Base-by-base conservation (phyloP, 2,888 invertebrate genomes). In the Laothoe populi region DNA sequence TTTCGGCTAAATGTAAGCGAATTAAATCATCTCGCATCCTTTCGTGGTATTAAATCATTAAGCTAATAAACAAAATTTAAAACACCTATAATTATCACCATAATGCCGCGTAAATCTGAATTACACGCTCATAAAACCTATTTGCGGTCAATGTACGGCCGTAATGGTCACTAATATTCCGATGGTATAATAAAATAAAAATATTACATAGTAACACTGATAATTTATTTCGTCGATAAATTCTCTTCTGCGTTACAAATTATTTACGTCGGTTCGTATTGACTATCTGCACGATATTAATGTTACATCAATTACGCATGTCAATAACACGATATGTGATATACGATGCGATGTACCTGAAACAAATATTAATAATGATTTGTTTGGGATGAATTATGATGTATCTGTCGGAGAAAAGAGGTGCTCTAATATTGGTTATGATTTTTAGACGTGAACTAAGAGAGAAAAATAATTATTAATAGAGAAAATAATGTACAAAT, bases 291-390 rank as follows among this genome's bases (percentile, higher is more conserved):
- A 62, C 57, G 64, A 70, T 62, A 75, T 73, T 71, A 74, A 72
- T 66, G 78, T 63, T 61, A 75, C 62, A 63, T 71, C 59, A 60
- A 73, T 74, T 60, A 75, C 62, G 71, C 70, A 75, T 61, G 73
- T 59, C 53, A 74, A 44, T 49, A 72, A 62, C 63, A 71, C 68
- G 24, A 72, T 63, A 61, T 62, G 70, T 60, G 77, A 70, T 26
- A 64, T 64, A 66, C 61, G 65, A 40, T 53, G 62, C 64, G 68
- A 60, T 42, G 78, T 70, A 70, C 79, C 85, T 86, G 83, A 45
- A 84, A 84, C 75, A 79, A 78, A 60, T 59, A 46, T 13, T 16
- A 19, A 59, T 21, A 24, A 44, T 24, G 26, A 24, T 40, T 31
- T 31, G 53, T 40, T 44, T 26, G 13, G 16, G 19, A 45, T 59